Base-by-base conservation (phyloP, 2,888 invertebrate species). In the Cheilosia impressa region DNA sequence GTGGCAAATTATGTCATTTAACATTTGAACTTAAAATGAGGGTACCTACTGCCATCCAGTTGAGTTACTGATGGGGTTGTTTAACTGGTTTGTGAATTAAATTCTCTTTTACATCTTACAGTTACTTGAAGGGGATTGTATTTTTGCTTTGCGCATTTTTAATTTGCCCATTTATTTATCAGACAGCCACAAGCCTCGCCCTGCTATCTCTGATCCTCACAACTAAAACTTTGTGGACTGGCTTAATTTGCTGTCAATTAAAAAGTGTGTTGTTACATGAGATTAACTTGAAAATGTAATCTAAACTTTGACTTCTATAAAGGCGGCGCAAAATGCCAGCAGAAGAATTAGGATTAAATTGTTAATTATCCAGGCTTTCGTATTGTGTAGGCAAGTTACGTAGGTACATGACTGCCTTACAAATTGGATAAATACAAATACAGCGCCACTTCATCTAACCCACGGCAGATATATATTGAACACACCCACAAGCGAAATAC, bases 311-410 rank as follows among this genome's bases (percentile, higher is more conserved):
- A 34, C 69, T 65, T 63, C 22, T 50, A 47, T 22, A 63, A 68
- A 41, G 47, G 47, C 38, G 50, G 50, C 52, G 68, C 15, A 69
- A 58, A 78, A 63, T 41, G 63, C 53, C 66, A 65, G 52, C 55
- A 65, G 65, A 41, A 66, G 69, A 65, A 38, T 63, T 43, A 38
- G 55, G 65, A 77, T 77, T 72, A 82, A 77, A 82, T 82, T 77
- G 72, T 77, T 77, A 71, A 75, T 68, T 68, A 77, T 41, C 66
- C 47, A 24, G 34, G 24, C 57, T 34, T 57, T 58, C 10, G 27
- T 5, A 53, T 41, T 31, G 41, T 53, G 41, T 60, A 34, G 34
- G 34, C 34, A 34, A 10, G 31, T 34, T 38, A 38, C 13, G 13
- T 38, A 10, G 31, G 31, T 6, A 9, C 9, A 9, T 9, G 9